phyloP scores from a whole-genome alignment of 37 sponge, comb jelly and placozoan species.

The Halisarca cf. caerulea region DNA sequence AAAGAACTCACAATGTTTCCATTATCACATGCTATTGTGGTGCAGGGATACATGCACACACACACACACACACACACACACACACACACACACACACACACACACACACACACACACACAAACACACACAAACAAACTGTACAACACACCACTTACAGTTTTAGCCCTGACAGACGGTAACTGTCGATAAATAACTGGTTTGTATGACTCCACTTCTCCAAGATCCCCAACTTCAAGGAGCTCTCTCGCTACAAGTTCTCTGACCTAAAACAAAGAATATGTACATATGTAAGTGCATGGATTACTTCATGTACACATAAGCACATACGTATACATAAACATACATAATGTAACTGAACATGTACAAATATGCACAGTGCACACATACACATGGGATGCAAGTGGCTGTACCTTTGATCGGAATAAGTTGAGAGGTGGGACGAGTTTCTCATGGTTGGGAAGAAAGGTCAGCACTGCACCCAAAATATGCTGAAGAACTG shows the following conservation, averaged over 20 bases:
- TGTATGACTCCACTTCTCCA: neutral
- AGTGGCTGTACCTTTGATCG: neutral
- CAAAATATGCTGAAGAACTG: neutral
- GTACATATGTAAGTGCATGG: no score
- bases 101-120: no score
- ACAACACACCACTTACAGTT: no score
- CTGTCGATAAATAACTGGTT: neutral
- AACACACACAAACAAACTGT: no score
- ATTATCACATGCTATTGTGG: no score
- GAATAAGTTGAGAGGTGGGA: conserved; percentile 8
- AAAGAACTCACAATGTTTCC: neutral
- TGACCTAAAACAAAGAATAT: neutral
- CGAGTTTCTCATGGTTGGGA: neutral
- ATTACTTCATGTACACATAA: neutral
- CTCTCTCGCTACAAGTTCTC: neutral
- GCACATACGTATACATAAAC: neutral
- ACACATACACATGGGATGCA: neutral
- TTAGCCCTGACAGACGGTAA: neutral
- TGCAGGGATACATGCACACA: neutral
- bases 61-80: neutral
- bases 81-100: no score
- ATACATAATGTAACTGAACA: neutral
- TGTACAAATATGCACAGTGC: neutral
- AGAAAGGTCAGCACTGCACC: neutral
- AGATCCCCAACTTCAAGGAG: neutral